Percentiles rank a stretch among this genome's conserved stretches.
Conservation (phyloP, 1,140 invertebrate species). For the Drosophila suzukii region DNA sequence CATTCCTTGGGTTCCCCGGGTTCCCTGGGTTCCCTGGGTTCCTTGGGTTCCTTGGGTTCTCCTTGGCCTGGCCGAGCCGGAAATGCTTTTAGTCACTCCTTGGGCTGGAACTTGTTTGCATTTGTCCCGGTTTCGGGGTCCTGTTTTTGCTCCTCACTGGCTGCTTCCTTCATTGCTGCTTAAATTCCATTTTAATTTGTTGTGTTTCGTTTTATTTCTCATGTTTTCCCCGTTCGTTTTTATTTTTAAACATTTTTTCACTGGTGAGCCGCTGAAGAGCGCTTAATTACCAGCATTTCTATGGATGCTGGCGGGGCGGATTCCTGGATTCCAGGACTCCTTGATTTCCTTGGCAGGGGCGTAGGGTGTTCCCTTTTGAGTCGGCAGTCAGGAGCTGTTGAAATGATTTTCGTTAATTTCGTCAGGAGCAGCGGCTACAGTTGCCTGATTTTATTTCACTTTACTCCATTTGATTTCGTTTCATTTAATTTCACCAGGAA, state of each 20-base stretch:
- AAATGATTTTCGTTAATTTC: slow-evolving; percentile 69
- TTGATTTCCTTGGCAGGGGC: slow-evolving; percentile 1
- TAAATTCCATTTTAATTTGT: slow-evolving; percentile 80
- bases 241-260: slow-evolving; percentile 32
- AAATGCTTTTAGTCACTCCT: slow-evolving; percentile 46
- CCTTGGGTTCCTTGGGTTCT: slow-evolving; percentile 20
- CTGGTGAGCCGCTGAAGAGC: slow-evolving; percentile 47
- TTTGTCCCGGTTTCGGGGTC: slow-evolving; percentile 18
- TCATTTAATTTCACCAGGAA: slow-evolving; percentile 52
- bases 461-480: slow-evolving; percentile 48
- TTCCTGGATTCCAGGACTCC: slow-evolving; percentile 12
- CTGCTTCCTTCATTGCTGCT: slow-evolving; percentile 32
- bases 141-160: slow-evolving; percentile 6
- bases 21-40: slow-evolving; percentile 30
- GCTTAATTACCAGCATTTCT: slow-evolving; percentile 79
- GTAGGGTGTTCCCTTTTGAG: slow-evolving; percentile 9
- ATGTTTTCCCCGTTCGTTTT: slow-evolving; percentile 22
- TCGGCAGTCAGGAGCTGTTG: slow-evolving; percentile 43
- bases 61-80: slow-evolving; percentile 21
- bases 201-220: slow-evolving; percentile 51
- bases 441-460: slow-evolving; percentile 48
- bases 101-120: slow-evolving; percentile 51
- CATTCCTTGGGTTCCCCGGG: slow-evolving; percentile 22
- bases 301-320: slow-evolving; percentile 27
- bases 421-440: slow-evolving; percentile 23